Conservation (phyloP, 2,797 vertebrate species). For the Gymnopithys bicolor region DNA sequence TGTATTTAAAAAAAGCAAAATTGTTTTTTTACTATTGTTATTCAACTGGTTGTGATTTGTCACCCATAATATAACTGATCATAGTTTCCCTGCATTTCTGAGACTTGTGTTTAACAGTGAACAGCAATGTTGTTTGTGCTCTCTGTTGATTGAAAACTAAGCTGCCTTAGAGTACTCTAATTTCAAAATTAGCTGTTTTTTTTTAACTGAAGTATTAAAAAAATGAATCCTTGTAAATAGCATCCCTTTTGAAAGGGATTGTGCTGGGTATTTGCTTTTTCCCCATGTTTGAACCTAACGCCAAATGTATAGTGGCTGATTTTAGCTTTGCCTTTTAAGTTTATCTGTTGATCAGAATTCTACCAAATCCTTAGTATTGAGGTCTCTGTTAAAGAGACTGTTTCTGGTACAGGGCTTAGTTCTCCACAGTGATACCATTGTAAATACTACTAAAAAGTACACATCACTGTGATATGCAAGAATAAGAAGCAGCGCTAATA, state of each 20-base stretch:
- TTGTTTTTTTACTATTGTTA: slow-evolving; percentile 54
- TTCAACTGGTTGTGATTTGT: slow-evolving; percentile 57
- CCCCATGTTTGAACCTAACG: background rate
- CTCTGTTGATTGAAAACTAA: slow-evolving; percentile 59
- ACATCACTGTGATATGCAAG: slow-evolving; percentile 67
- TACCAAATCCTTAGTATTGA: slow-evolving; percentile 7
- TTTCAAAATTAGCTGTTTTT: slow-evolving; percentile 67
- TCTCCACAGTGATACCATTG: slow-evolving; percentile 46
- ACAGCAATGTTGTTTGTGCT: slow-evolving; percentile 60
- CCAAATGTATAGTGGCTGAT: slow-evolving; percentile 16
- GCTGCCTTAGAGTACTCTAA: slow-evolving; percentile 53
- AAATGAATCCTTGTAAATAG: slow-evolving; percentile 58
- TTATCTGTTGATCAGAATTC: slow-evolving; percentile 29
- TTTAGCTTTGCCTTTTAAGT: slow-evolving; percentile 49
- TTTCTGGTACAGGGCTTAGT: slow-evolving; percentile 50
- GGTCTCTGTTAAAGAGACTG: slow-evolving; percentile 28
- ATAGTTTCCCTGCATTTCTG: slow-evolving; percentile 65
- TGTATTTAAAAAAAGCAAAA: slow-evolving; percentile 57
- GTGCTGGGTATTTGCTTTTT: slow-evolving; percentile 20
- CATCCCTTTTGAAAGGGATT: slow-evolving; percentile 48
- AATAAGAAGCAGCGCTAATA: background rate
- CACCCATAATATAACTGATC: slow-evolving; percentile 52
- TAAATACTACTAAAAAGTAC: slow-evolving; percentile 47
- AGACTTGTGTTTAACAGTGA: slow-evolving; percentile 65
- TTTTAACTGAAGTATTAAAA: slow-evolving; percentile 62